phyloP scores from a whole-genome alignment of 2,888 invertebrate genomes.

The Polymixis flavicincta region DNA sequence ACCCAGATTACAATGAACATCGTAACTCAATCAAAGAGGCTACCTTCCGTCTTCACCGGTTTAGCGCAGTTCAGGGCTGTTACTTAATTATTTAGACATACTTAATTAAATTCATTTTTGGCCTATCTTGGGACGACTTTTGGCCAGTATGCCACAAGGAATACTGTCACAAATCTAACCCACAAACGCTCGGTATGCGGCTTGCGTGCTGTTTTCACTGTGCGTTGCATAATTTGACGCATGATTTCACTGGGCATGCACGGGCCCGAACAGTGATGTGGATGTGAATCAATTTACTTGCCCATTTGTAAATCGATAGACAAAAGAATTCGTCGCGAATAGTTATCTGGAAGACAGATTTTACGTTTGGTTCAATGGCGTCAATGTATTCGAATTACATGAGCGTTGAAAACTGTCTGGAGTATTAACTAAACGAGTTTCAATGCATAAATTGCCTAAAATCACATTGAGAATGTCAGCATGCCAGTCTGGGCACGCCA shows the following conservation, averaged over 20 bases:
- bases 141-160: conserved; percentile 45
- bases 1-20: conserved; percentile 27
- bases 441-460: background rate
- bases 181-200: conserved; percentile 67
- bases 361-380: conserved; percentile 26
- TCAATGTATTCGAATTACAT: background rate
- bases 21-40: conserved; percentile 9
- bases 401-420: background rate
- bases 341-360: conserved; percentile 27
- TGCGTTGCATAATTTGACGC: conserved; percentile 80
- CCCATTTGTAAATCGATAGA: conserved; percentile 60
- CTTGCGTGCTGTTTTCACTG: conserved; percentile 77
- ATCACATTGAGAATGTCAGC: background rate
- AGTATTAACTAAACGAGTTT: conserved; percentile 1
- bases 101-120: conserved; percentile 11
- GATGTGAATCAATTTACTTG: conserved; percentile 65
- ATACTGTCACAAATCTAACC: conserved; percentile 66
- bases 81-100: conserved; percentile 32
- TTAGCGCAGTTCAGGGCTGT: background rate
- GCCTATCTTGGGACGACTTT: conserved; percentile 30
- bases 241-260: conserved; percentile 73
- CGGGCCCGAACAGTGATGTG: conserved; percentile 64
- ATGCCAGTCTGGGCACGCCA: background rate
- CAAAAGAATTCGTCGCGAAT: conserved; percentile 38
- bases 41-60: conserved; percentile 9